These are phyloP conservation scores for Artemia sp. DNA, from an alignment of 2,888 invertebrate genomes.

Conservation along the genomic window DNA sequence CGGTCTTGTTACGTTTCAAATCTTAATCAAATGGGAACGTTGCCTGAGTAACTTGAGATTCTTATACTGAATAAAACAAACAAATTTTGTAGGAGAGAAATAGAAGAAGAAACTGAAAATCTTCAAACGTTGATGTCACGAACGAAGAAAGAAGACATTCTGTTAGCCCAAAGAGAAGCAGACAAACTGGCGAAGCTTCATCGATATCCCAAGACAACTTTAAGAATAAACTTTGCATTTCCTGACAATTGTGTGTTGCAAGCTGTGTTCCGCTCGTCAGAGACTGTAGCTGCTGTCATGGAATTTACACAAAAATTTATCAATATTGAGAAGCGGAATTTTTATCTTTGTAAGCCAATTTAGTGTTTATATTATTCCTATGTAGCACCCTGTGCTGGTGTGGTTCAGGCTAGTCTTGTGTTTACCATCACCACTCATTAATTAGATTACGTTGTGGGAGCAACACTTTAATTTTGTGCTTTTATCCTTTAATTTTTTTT, in stretches of 20 bases:
- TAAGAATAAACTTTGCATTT: not conserved
- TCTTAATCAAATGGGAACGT: no score
- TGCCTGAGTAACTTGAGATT: no score
- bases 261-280: not conserved
- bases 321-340: not conserved
- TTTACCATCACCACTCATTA: no score
- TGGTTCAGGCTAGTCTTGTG: no score
- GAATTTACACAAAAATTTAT: not conserved
- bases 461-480: no score
- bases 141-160: not conserved
- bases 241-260: not conserved
- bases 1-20: no score
- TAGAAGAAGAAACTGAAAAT: not conserved
- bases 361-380: no score
- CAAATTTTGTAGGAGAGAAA: not conserved
- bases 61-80: no score
- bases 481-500: no score
- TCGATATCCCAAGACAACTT: conserved; percentile 6
- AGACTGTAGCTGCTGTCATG: not conserved
- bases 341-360: conserved; percentile 1
- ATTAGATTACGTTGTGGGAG: no score
- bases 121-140: not conserved
- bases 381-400: no score
- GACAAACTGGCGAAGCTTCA: not conserved
- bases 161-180: not conserved